Base-by-base conservation (phyloP, 92 coral and sea anemone species). In the Porites evermanni region DNA sequence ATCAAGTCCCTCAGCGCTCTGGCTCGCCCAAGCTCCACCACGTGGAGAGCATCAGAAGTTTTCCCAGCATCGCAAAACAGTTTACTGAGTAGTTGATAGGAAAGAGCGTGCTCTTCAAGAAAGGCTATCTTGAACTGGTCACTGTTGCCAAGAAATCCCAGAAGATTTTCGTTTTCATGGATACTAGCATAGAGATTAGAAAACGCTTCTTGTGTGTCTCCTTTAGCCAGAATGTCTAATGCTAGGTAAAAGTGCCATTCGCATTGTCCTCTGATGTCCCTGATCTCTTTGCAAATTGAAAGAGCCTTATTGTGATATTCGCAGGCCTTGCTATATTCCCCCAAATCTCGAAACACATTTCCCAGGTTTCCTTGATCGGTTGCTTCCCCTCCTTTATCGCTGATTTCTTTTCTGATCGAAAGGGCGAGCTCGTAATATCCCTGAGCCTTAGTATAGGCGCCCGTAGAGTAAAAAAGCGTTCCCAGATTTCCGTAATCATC, bases 1-100 rank as follows among this genome's bases (percentile, higher is more conserved):
- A 70, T 70, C 53, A 70, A 70, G 74, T 70, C 74, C 5, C 21
- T 38, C 14, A 70, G 51, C 4, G 23, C 74, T 70, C 74, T 26
- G 51, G 52, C 74, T 9, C 74, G 74, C 24, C 19, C 53, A 24
- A 70, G 74, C 74, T 70, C 74, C 29, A 26, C n/a, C 38, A 29
- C 74, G 29, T 32, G 38, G 7, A 70, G 74, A 63, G 67, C 67
- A 18, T 63, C 67, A 63, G 7, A 63, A 63, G 67, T 6, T 63
- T 63, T 63, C 18, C n/a, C 18, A 63, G 16, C 18, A 63, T 14
- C 67, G 18, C 67, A 63, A 18, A 63, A 18, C 67, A 63, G 18
- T 63, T 14, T 63, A 18, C 67, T 63, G 7, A 63, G 67, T 6
- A 63, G 7, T 19, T 63, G 67, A 18, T 14, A 63, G 2, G 67